Conservation (phyloP, 2,888 invertebrate genomes). For the Apamea anceps region DNA sequence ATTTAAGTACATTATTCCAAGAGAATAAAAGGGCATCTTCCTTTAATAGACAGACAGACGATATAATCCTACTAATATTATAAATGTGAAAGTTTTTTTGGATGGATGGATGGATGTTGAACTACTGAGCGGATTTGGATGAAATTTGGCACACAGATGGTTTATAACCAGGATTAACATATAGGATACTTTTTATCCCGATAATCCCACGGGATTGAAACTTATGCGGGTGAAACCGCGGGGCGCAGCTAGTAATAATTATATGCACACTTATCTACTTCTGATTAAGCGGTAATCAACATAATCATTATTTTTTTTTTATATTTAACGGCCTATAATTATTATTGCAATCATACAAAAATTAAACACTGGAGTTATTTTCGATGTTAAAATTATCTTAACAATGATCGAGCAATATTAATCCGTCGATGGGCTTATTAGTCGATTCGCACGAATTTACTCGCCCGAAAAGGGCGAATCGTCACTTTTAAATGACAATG, state of each 20-base stretch:
- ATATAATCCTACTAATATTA: too few species aligned
- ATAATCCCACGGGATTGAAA: too few species aligned
- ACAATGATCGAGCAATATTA: constrained; percentile 29
- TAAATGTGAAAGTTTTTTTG: too few species aligned
- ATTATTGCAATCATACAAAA: constrained; percentile 32
- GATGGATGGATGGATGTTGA: too few species aligned
- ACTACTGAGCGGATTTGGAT: too few species aligned
- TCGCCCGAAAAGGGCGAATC: not conserved
- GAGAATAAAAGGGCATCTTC: constrained; percentile 6
- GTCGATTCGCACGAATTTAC: not conserved
- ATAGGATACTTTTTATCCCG: too few species aligned
- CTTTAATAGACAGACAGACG: constrained; percentile 5
- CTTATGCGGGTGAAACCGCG: too few species aligned
- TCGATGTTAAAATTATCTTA: constrained; percentile 36
- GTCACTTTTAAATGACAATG: not conserved
- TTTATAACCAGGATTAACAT: too few species aligned
- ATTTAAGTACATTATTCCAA: constrained; percentile 13
- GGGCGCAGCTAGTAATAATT: constrained; percentile 8
- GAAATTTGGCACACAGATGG: too few species aligned
- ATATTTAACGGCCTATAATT: constrained; percentile 14
- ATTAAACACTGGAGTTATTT: constrained; percentile 28
- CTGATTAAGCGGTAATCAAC: constrained; percentile 38
- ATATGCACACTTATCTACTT: constrained; percentile 1
- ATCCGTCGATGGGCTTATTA: constrained; percentile 17
- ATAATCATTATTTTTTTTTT: constrained; percentile 23